Percentiles rank a stretch among this genome's conserved stretches.
These are phyloP conservation scores for Rhinoderma darwinii DNA, from an alignment of 2,113 vertebrate species.

Conservation along the genomic window DNA sequence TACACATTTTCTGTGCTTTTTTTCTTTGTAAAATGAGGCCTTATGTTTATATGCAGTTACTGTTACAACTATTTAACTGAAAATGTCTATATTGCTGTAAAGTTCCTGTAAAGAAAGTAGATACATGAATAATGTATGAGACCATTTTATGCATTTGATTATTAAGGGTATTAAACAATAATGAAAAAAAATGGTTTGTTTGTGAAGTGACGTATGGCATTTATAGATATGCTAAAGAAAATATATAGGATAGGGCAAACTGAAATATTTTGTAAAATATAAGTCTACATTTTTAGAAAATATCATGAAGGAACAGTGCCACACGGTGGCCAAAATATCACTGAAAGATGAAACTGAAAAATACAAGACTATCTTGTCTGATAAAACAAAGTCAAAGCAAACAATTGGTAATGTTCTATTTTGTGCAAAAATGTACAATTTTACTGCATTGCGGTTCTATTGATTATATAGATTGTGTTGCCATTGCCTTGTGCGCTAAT, in stretches of 20 bases:
- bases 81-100: conserved; percentile 39
- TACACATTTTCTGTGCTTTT: conserved; percentile 15
- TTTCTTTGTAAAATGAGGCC: conserved; percentile 33
- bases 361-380: too few species aligned
- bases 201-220: not conserved
- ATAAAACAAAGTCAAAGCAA: too few species aligned
- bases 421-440: too few species aligned
- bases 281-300: not conserved
- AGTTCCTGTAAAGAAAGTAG: conserved; percentile 42
- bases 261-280: not conserved
- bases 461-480: too few species aligned
- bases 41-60: conserved; percentile 23
- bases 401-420: too few species aligned
- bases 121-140: conserved; percentile 7
- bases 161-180: conserved; percentile 31
- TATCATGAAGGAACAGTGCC: not conserved
- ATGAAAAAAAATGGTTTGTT: not conserved
- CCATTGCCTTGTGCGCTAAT: too few species aligned
- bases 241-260: not conserved
- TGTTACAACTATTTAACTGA: conserved; percentile 29
- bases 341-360: not conserved
- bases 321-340: not conserved
- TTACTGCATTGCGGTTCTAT: too few species aligned
- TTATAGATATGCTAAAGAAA: not conserved
- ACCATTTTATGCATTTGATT: conserved; percentile 27